Conservation (phyloP, 1,140 invertebrate genomes). For the Eumaeus atala region DNA sequence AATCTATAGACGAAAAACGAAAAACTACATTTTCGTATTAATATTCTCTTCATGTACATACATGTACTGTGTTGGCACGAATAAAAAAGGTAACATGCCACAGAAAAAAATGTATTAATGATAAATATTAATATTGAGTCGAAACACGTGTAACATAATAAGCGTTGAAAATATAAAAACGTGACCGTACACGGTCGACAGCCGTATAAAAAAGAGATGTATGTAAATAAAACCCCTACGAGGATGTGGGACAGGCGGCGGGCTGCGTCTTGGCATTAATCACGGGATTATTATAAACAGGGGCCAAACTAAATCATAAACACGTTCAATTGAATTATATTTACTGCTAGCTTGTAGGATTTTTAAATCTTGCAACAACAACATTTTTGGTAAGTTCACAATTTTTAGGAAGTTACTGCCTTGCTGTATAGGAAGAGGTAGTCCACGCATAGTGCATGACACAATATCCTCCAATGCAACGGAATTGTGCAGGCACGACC, state of each 20-base stretch:
- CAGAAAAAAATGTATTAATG: not conserved
- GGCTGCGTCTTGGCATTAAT: conserved; percentile 48
- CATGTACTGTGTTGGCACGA: not conserved
- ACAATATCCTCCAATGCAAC: too few species aligned
- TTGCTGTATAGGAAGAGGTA: too few species aligned
- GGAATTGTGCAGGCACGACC: too few species aligned
- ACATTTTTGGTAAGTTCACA: conserved; percentile 1
- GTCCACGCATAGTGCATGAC: too few species aligned
- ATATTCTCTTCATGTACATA: conserved; percentile 1
- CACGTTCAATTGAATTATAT: conserved; percentile 47
- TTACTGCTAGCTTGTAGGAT: conserved; percentile 26
- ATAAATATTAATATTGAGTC: conserved; percentile 2
- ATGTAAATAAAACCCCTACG: conserved; percentile 34
- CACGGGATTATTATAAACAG: conserved; percentile 62
- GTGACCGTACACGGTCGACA: conserved; percentile 42
- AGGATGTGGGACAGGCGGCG: conserved; percentile 45
- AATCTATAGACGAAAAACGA: not conserved
- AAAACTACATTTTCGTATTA: not conserved
- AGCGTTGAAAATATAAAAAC: conserved; percentile 49
- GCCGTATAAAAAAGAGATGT: conserved; percentile 49
- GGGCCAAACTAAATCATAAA: conserved; percentile 58
- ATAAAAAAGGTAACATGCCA: not conserved
- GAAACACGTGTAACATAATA: conserved; percentile 12
- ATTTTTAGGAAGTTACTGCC: too few species aligned
- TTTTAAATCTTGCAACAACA: too few species aligned